Base-by-base conservation (phyloP, 2,113 vertebrate genomes). In the Hippocampus barbouri region DNA sequence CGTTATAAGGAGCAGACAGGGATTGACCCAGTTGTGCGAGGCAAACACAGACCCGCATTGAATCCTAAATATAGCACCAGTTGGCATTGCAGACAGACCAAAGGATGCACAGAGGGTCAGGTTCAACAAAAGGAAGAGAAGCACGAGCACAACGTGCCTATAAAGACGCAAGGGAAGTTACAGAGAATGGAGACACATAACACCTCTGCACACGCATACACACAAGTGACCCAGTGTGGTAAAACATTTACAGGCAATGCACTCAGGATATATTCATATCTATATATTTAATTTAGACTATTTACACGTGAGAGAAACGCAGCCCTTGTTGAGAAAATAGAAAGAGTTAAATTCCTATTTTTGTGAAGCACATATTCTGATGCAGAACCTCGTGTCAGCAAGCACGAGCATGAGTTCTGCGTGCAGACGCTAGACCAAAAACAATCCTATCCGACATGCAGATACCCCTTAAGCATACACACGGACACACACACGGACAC, bases 251-350 rank as follows among this genome's bases (percentile, higher is more conserved):
- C 91, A 94, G 91, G 92, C 91, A 92, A 92, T 86, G 88, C 79
- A 91, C 87, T 82, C 78, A 86, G 89, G 81, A 87, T 92, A 91
- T 89, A 89, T 77, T 85, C 77, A 83, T 86, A 83, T 86, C 82
- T 85, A 83, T 89, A 85, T 86, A 87, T 82, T 87, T 85, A 41
- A 79, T 88, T 88, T 88, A 66, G 78, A 83, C 84, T 94, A 96
- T 94, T 91, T 94, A 95, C 90, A 96, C 74, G 78, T 87, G 89
- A 90, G 79, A 88, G 88, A 91, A 93, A 95, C 91, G 93, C 93
- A 95, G 95, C 95, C 95, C 95, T 97, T 98, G 93, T 85, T 83
- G 88, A 92, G 91, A 92, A 91, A 91, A 90, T 87, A 93, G 87
- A 93, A 93, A 90, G 84, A 84, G 74, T 86, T 63, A 27, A 81